These are phyloP conservation scores for Clamator glandarius DNA, from an alignment of 2,797 vertebrate species.

Conservation along the genomic window DNA sequence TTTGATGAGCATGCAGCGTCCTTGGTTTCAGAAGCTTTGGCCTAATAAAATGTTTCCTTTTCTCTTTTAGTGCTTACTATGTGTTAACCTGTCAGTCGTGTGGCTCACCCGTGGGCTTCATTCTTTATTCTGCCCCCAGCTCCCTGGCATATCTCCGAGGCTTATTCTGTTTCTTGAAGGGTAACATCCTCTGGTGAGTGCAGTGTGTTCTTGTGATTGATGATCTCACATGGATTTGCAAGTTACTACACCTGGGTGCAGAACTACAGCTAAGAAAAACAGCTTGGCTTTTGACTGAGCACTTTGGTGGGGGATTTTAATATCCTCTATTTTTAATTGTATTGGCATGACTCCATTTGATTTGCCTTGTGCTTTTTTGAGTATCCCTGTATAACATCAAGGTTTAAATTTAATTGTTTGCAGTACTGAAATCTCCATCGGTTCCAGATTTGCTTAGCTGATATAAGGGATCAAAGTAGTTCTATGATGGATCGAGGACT, in stretches of 20 bases:
- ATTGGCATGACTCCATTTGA: neutral
- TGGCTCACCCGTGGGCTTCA: conserved; percentile 75
- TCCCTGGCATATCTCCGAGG: conserved; percentile 77
- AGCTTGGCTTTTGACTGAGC: neutral
- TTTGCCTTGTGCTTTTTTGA: neutral
- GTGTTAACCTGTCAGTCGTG: conserved; percentile 82
- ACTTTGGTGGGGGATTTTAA: neutral
- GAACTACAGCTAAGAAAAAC: neutral
- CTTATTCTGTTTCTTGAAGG: conserved; percentile 86
- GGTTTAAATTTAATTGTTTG: neutral
- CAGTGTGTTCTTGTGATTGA: neutral
- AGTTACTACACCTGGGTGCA: neutral
- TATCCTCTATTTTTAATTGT: neutral
- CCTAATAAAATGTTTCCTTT: neutral
- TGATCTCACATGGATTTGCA: neutral
- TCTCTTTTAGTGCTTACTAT: conserved; percentile 80
- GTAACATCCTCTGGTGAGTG: conserved; percentile 86
- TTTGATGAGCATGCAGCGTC: neutral
- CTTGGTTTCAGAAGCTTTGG: neutral
- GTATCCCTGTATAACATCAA: neutral
- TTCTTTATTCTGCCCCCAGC: conserved; percentile 79
- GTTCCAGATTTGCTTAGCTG: neutral
- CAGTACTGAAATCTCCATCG: neutral
- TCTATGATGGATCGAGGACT: neutral
- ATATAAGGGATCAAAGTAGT: neutral